Conservation (phyloP, 2,113 vertebrate genomes). For the Daboia siamensis region DNA sequence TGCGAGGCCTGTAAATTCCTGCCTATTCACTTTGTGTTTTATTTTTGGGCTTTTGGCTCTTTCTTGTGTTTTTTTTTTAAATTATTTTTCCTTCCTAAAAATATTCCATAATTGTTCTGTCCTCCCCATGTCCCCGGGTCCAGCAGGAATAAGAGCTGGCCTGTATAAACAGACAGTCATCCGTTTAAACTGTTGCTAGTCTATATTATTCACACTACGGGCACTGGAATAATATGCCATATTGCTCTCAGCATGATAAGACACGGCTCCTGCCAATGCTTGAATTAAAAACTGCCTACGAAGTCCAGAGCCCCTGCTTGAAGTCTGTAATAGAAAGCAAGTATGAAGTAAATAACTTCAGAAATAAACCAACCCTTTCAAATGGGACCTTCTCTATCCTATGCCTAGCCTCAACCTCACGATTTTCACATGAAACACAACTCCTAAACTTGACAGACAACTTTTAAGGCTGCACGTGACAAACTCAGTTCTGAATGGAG, state of each 20-base stretch:
- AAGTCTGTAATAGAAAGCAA: not conserved
- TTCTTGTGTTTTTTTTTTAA: not conserved
- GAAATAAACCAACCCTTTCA: not conserved
- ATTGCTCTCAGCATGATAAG: not conserved
- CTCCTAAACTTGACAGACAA: constrained; percentile 63
- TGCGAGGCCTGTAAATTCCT: not conserved
- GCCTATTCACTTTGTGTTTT: not conserved
- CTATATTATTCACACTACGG: no score
- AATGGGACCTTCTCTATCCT: not conserved
- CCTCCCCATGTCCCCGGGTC: not conserved
- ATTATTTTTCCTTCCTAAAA: not conserved
- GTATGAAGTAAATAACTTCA: not conserved
- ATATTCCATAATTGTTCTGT: not conserved
- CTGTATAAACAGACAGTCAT: not conserved
- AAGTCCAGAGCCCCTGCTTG: not conserved
- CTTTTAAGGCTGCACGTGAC: constrained; percentile 61
- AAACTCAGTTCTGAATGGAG: constrained; percentile 69
- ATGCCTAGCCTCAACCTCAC: constrained; percentile 24
- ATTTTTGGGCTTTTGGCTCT: not conserved
- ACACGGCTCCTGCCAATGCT: not conserved
- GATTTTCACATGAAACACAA: constrained; percentile 32
- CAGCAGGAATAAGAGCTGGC: not conserved
- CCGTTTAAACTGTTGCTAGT: not conserved
- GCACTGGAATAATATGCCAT: not conserved
- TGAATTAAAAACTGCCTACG: not conserved